These are phyloP conservation scores for Hirtodrosophila cameraria DNA, from an alignment of 2,888 invertebrate species.

Conservation along the genomic window DNA sequence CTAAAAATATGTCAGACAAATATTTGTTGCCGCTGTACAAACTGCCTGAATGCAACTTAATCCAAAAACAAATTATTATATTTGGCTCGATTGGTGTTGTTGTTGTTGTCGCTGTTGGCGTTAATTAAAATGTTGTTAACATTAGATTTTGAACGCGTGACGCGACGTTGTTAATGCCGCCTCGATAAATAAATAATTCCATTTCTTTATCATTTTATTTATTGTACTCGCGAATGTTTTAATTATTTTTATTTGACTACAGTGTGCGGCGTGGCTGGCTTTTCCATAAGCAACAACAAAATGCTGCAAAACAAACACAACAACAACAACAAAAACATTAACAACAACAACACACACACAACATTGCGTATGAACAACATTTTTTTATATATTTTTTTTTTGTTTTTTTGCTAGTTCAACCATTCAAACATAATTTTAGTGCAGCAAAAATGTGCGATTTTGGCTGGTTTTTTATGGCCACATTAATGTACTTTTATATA, in stretches of 20 bases:
- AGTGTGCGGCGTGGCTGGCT: conserved; percentile 14
- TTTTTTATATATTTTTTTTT: conserved; percentile 33
- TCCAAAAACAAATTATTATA: conserved; percentile 44
- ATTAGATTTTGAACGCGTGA: conserved; percentile 72
- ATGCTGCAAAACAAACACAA: conserved; percentile 28
- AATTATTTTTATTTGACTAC: conserved; percentile 63
- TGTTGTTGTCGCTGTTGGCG: conserved; percentile 24
- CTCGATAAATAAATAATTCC: conserved; percentile 68
- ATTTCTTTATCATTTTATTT: conserved; percentile 65
- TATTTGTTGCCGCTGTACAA: conserved; percentile 48
- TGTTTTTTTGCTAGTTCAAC: conserved; percentile 20
- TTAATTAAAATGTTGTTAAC: conserved; percentile 77
- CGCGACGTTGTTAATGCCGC: conserved; percentile 62
- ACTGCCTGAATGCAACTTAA: conserved; percentile 37
- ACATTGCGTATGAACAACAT: conserved; percentile 33
- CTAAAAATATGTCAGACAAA: conserved; percentile 51
- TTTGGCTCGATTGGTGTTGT: conserved; percentile 26
- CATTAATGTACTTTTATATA: conserved; percentile 23
- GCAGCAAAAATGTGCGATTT: conserved; percentile 30
- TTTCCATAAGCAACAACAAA: conserved; percentile 40
- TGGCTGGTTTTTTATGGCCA: conserved; percentile 47
- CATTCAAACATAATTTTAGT: conserved; percentile 69
- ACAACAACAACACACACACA: conserved; percentile 6
- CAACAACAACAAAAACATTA: conserved; percentile 26
- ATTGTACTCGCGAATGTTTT: conserved; percentile 43